Evolutionary conservation across 1,140 invertebrate species (phyloP).

Genomic region (Leptinotarsa defecta): DNA sequence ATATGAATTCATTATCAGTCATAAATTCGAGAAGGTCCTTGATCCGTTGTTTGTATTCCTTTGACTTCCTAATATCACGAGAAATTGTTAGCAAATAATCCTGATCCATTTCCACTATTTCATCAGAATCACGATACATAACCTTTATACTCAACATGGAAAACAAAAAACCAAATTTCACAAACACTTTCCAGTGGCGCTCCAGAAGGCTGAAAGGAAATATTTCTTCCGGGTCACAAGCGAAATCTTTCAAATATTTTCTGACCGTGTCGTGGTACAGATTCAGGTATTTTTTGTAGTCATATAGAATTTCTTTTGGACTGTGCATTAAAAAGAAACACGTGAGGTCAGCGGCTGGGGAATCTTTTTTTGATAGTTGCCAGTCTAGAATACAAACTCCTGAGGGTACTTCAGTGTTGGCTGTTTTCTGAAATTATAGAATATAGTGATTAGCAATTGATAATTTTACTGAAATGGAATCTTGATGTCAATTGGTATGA

Average conservation of each 20-base stretch:
- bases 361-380: constrained; percentile 9
- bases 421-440: neutral
- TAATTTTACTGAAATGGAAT: no score
- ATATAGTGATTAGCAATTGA: no score
- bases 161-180: neutral
- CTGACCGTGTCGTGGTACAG: constrained; percentile 11
- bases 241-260: neutral
- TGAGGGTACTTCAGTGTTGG: neutral
- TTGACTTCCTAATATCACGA: neutral
- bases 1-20: constrained; percentile 6
- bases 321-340: constrained; percentile 17
- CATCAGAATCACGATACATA: constrained; percentile 11
- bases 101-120: neutral
- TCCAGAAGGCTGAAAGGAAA: neutral
- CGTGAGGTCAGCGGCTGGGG: neutral
- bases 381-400: constrained; percentile 13
- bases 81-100: neutral
- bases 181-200: neutral
- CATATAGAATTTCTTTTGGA: neutral
- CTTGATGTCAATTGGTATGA: no score
- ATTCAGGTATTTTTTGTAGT: constrained; percentile 16
- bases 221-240: constrained; percentile 13
- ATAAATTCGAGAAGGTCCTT: constrained; percentile 10
- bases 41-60: constrained; percentile 1
- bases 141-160: neutral